Base-by-base conservation (phyloP, 1,140 invertebrate genomes). In the Papilio helenus region DNA sequence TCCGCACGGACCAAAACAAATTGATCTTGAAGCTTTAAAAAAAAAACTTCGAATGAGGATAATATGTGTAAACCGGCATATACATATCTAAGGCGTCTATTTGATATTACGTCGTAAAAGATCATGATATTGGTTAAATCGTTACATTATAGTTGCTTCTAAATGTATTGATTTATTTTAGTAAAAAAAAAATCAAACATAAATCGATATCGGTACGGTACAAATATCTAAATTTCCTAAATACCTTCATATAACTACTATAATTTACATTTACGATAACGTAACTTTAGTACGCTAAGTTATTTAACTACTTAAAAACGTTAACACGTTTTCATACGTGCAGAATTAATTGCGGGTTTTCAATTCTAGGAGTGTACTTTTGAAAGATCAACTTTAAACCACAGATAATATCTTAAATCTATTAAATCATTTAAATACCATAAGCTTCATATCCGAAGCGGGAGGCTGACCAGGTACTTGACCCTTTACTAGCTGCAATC, bases 381-480 rank as follows among this genome's bases (percentile, higher is more conserved):
- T 61, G 12, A 55, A 55, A 55, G 16, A n/a, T 20, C 4, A 68
- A 26, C 26, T 68, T 68, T 68, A 68, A 34, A 39, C 0, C 34
- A 39, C 34, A 39, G 34, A 39, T 39, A 39, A 5, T 39, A 29
- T 29, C n/a, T n/a, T n/a, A n/a, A n/a, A 58, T 20, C 7, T 26
- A 61, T 9, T 23, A 55, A 58, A 58, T 23, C 14, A 42, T 34
- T n/a, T 39, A 72, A 72, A 72, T 44, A 73, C 72, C 72, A 73
- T 73, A 12, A 73, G 23, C 39, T 74, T 74, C 72, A 74, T 74
- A 9, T 49, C 44, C n/a, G 72, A 73, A 20, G 72, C 72, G 9
- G 72, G 39, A 23, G 72, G 72, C 72, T 73, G 72, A 46, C 72
- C 72, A 23, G 72, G 72, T n/a, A 73, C 72, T 42, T 46, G 39